These are phyloP conservation scores for Melospiza melodia DNA, from an alignment of 2,113 vertebrate species.

Conservation along the genomic window DNA sequence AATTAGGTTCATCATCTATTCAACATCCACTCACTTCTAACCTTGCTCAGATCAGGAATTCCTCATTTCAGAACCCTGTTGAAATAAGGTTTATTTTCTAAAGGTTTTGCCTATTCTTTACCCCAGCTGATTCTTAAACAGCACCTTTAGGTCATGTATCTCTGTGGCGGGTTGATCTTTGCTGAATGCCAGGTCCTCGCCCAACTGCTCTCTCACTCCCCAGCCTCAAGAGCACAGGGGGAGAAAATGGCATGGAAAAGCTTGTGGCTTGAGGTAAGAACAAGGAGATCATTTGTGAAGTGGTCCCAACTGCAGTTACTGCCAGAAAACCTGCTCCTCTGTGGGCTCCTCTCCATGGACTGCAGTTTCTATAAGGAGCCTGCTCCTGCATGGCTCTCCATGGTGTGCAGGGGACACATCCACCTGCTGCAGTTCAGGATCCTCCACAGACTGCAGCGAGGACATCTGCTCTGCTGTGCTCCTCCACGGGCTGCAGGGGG, in stretches of 20 bases:
- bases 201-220: not conserved
- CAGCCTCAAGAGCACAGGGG: not conserved
- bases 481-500: not conserved
- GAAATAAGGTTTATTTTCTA: not conserved
- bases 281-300: not conserved
- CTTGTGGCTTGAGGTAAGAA: not conserved
- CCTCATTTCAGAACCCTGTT: not conserved
- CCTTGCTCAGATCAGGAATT: not conserved
- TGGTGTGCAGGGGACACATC: not conserved
- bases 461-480: not conserved
- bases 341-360: not conserved
- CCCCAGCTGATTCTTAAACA: not conserved
- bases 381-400: not conserved
- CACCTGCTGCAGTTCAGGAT: not conserved
- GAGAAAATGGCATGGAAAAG: not conserved
- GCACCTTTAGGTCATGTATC: not conserved
- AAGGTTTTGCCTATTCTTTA: not conserved
- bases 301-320: not conserved
- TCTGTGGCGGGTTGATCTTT: not conserved
- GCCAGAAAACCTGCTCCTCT: not conserved
- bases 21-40: not conserved
- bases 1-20: not conserved
- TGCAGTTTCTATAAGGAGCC: not conserved
- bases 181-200: not conserved
- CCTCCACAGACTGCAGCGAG: not conserved